phyloP scores from a whole-genome alignment of 2,797 vertebrate species.

The Acestrorhynchus altus region DNA sequence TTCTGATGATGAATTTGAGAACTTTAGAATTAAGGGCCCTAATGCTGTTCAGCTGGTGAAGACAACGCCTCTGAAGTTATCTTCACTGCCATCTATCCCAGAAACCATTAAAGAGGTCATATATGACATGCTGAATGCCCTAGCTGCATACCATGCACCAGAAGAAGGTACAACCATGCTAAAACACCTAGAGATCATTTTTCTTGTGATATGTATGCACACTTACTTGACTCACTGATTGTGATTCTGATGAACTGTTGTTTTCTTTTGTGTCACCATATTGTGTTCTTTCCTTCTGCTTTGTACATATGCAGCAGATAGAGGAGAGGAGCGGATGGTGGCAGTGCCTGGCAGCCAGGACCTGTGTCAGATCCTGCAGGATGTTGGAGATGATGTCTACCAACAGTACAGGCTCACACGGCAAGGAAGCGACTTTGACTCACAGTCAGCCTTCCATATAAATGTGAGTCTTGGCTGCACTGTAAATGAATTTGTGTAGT shows the following conservation, averaged over 20 bases:
- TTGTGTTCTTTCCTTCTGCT: constrained; percentile 1
- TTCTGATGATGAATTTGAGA: constrained; percentile 97
- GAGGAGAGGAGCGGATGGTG: constrained; percentile 79
- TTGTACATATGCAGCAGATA: constrained; percentile 76
- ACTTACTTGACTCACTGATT: not conserved
- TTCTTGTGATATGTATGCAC: not conserved
- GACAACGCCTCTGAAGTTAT: constrained; percentile 92
- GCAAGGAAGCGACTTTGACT: constrained; percentile 92
- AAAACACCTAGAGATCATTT: too few relatives aligned
- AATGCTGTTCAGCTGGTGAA: constrained; percentile 95
- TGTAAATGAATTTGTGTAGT: too few relatives aligned
- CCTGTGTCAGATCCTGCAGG: constrained; percentile 91
- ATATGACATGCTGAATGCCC: constrained; percentile 95
- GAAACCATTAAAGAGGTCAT: constrained; percentile 96
- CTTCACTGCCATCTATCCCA: constrained; percentile 89
- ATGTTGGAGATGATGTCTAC: constrained; percentile 93
- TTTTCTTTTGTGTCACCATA: not conserved
- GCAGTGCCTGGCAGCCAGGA: constrained; percentile 84
- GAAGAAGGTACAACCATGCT: constrained; percentile 84
- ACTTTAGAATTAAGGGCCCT: constrained; percentile 94
- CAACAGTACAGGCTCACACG: constrained; percentile 93
- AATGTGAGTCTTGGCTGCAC: constrained; percentile 79
- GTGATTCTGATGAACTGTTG: not conserved
- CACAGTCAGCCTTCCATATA: constrained; percentile 91
- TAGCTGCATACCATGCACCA: constrained; percentile 93